Evolutionary conservation across 1,140 invertebrate genomes (phyloP), one percentile per base, ranked within the genome.

Genomic region (Anagrus nilaparvatae): DNA sequence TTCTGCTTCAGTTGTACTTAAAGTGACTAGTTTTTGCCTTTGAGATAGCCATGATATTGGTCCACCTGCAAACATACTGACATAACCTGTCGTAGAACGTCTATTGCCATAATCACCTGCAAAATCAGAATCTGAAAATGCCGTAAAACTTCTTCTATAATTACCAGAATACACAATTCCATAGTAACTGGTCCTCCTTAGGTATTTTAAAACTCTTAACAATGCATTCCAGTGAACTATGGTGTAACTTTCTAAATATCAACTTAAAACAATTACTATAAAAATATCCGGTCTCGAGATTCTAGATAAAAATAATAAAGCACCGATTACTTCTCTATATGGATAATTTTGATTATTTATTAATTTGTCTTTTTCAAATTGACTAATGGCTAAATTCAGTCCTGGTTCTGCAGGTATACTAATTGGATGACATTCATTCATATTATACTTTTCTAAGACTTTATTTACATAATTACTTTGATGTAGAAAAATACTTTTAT

Each of bases 271-370:
- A 21, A 43, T 49, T 6, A 39, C 33, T 1, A 40, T 46, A 6
- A 43, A 41, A 0, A 51, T 51, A 8, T 53, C 49, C 0, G 41
- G 43, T 39, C 51, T 20, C 4, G 43, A 43, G 3, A 51, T 44
- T 0, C 38, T n/a, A 0, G 42, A 44, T 21, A 36, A 13, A 31
- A 45, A 53, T 18, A 49, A 29, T 2, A 47, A 17, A 0, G 44
- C 48, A 0, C 46, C 48, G 0, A 52, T 27, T 3, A 44, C 48
- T 14, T 48, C 49, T 3, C 44, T 31, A 32, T 48, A 51, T 0
- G 46, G 49, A 1, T 43, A 12, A 6, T 45, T 40, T 9, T 24
- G 20, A 0, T 3, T 9, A 4, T 20, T 29, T n/a, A n/a, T 16
- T 18, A 17, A 2, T 8, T 33, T 24, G 1, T 9, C 3, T 10